Conservation (phyloP, 2,113 vertebrate species). For the Pseudorasbora parva region DNA sequence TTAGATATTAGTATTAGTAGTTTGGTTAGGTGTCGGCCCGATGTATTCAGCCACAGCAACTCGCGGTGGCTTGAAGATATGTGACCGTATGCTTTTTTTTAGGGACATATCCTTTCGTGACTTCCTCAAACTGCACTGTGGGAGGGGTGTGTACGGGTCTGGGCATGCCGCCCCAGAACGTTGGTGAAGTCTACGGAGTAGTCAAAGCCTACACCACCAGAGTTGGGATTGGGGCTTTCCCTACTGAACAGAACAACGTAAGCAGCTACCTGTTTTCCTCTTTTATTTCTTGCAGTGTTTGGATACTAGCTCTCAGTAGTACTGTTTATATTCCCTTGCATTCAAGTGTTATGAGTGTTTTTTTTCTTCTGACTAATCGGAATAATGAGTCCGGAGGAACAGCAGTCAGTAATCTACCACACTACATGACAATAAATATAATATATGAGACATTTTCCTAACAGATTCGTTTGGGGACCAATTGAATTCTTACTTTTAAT, state of each 20-base stretch:
- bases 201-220: conserved; percentile 95
- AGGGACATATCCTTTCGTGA: conserved; percentile 98
- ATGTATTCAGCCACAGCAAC: no score
- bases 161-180: conserved; percentile 93
- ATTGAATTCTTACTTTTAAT: no score
- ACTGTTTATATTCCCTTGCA: background rate
- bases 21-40: no score
- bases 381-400: background rate
- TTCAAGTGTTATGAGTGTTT: background rate
- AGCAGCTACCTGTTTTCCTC: conserved; percentile 60
- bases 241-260: conserved; percentile 93
- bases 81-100: no score
- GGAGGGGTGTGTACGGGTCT: conserved; percentile 95
- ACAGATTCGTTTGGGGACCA: no score
- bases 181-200: conserved; percentile 93
- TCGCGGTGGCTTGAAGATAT: no score
- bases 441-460: background rate
- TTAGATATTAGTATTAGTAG: no score
- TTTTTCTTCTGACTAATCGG: background rate
- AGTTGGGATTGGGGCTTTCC: conserved; percentile 96
- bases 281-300: background rate
- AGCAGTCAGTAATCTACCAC: background rate
- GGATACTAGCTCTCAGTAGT: background rate
- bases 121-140: conserved; percentile 97
- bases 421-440: conserved; percentile 7